Conservation (phyloP, 2,888 invertebrate species). For the Lottia scabra region DNA sequence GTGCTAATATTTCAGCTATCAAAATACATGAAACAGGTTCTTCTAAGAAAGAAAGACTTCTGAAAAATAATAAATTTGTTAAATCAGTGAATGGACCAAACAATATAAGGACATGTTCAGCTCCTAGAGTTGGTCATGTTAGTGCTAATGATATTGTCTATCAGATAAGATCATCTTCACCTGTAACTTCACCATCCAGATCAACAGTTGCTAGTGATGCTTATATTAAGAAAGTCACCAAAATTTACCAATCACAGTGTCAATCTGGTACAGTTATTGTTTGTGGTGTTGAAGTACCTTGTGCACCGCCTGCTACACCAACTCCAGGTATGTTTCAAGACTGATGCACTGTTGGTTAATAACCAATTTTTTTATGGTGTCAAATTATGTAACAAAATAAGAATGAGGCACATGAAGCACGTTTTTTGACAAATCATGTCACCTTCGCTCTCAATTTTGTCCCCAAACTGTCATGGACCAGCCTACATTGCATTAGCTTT, state of each 20-base stretch:
- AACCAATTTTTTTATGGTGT: no score
- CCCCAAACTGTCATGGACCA: no score
- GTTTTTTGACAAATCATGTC: no score
- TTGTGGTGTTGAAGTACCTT: constrained; percentile 52
- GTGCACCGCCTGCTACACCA: constrained; percentile 63
- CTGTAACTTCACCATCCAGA: background rate
- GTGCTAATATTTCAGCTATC: background rate
- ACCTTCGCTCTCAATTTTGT: no score
- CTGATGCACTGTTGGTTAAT: no score
- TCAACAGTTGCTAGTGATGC: constrained; percentile 1
- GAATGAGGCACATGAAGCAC: no score
- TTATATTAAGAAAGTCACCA: constrained; percentile 36
- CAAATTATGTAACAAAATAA: no score
- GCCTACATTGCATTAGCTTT: no score
- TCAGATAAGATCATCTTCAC: background rate
- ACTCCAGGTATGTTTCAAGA: constrained; percentile 52
- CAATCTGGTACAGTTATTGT: constrained; percentile 54
- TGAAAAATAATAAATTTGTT: background rate
- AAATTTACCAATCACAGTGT: constrained; percentile 56
- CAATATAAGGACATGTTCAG: background rate
- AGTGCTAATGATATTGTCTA: background rate
- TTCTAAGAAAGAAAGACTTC: background rate
- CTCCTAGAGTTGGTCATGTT: background rate
- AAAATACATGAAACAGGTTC: background rate
- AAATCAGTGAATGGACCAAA: background rate